Percentiles rank a stretch among this genome's conserved stretches.
phyloP scores from a whole-genome alignment of 2,113 vertebrate species.

The Arizona elegans region DNA sequence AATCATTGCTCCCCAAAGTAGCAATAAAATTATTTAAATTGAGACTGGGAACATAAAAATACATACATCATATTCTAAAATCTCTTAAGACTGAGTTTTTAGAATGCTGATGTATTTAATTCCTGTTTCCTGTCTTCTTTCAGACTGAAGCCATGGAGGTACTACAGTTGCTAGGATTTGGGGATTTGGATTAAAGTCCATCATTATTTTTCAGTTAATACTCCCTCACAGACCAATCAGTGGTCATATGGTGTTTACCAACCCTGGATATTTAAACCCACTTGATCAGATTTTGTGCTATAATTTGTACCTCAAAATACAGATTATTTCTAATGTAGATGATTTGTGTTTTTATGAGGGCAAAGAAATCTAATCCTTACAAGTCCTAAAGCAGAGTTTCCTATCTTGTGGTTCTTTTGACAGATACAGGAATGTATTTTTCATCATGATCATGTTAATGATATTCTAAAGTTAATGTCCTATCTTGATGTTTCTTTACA shows the following conservation, averaged over 20 bases:
- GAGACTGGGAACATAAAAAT: slow-evolving; percentile 41
- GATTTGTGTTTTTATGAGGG: slow-evolving; percentile 73
- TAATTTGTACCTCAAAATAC: slow-evolving; percentile 74
- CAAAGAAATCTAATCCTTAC: slow-evolving; percentile 74
- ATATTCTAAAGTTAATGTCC: slow-evolving; percentile 19
- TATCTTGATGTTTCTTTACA: neutral
- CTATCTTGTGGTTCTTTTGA: slow-evolving; percentile 19
- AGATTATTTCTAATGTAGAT: slow-evolving; percentile 85
- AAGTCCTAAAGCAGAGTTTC: slow-evolving; percentile 61
- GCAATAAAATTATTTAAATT: slow-evolving; percentile 39
- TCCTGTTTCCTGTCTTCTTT: neutral
- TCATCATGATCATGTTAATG: slow-evolving; percentile 14
- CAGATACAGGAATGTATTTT: slow-evolving; percentile 19
- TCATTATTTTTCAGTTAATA: slow-evolving; percentile 81
- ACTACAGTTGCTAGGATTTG: slow-evolving; percentile 75
- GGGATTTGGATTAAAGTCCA: slow-evolving; percentile 78
- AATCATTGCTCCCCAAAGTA: neutral
- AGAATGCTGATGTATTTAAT: neutral
- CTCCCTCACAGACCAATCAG: slow-evolving; percentile 78
- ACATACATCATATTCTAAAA: slow-evolving; percentile 44
- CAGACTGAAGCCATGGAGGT: slow-evolving; percentile 66
- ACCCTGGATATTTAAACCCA: slow-evolving; percentile 73
- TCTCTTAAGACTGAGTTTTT: slow-evolving; percentile 14
- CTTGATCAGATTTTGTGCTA: slow-evolving; percentile 75
- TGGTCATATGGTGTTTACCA: slow-evolving; percentile 77